phyloP scores from a whole-genome alignment of 2,797 vertebrate genomes.

The Anolis apletophallus region DNA sequence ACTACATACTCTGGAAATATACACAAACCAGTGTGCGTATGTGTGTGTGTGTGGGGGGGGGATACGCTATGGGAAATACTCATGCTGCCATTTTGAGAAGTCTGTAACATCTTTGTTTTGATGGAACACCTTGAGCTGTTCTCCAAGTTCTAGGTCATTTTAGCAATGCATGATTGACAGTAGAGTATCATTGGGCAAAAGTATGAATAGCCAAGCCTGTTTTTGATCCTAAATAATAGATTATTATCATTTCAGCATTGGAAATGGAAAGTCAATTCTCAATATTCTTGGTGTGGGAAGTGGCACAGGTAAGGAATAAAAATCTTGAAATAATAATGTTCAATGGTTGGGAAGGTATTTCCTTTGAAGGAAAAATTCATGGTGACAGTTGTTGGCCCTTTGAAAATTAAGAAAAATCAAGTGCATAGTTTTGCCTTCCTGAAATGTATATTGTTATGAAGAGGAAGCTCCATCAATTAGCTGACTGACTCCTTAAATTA shows the following conservation, averaged over 20 bases:
- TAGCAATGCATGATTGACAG: not conserved
- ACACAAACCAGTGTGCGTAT: not conserved
- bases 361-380: not conserved
- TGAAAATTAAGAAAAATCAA: not conserved
- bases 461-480: not conserved
- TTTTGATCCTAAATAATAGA: not conserved
- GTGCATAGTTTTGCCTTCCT: not conserved
- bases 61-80: not conserved
- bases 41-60: not conserved
- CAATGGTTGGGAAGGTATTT: not conserved
- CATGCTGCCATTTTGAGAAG: not conserved
- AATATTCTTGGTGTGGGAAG: conserved; percentile 69
- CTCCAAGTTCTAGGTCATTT: not conserved
- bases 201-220: not conserved
- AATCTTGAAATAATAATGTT: not conserved
- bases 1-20: not conserved
- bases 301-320: conserved; percentile 65
- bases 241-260: conserved; percentile 58
- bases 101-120: not conserved
- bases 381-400: not conserved
- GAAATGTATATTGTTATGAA: not conserved
- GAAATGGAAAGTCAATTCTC: conserved; percentile 62
- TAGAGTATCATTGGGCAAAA: not conserved
- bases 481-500: not conserved
- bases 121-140: not conserved